Base-by-base conservation (phyloP, 1,140 invertebrate species). In the Psix sp. region DNA sequence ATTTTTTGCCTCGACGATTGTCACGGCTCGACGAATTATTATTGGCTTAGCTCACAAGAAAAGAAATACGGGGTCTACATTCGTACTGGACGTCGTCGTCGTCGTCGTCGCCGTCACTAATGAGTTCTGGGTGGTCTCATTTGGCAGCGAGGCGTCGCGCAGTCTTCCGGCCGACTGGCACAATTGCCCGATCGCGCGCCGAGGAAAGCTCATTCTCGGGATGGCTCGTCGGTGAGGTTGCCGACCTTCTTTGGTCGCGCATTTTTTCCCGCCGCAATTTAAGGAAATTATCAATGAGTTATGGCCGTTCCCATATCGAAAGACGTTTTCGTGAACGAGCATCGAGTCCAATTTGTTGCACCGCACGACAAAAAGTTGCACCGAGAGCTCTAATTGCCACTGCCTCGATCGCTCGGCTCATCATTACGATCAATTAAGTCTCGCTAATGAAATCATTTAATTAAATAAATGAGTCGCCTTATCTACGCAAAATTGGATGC, bases 151-250 rank as follows among this genome's bases (percentile, higher is more conserved):
- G 68, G 59, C 65, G 74, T 77, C 68, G 68, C 68, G 54, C 54
- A 7, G 63, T 73, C 67, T 73, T 73, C 74, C 68, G 74, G 59
- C 74, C 74, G 68, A 77, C 68, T 73, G 63, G 74, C 68, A 77
- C 70, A 77, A 59, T 77, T 77, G 65, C 63, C 52, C 43, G n/a
- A n/a, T n/a, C n/a, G n/a, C 49, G 43, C 45, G 29, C 10, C 42
- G 54, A 76, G 74, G 67, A 72, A 76, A 76, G 67, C 74, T 76
- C 68, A 65, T 68, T 54, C 66, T 46, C 39, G 26, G 54, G 9
- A 54, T 70, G 65, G 59, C 33, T 63, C 29, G 54, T 43, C 0
- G 35, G 18, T 18, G 63, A 67, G 68, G 48, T 56, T 59, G 59
- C 26, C 59, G 68, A 73, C 63, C 74, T 71, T 62, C 39, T 73